Base-by-base conservation (phyloP, 1,140 invertebrate genomes). In the Dendroctonus ponderosae region DNA sequence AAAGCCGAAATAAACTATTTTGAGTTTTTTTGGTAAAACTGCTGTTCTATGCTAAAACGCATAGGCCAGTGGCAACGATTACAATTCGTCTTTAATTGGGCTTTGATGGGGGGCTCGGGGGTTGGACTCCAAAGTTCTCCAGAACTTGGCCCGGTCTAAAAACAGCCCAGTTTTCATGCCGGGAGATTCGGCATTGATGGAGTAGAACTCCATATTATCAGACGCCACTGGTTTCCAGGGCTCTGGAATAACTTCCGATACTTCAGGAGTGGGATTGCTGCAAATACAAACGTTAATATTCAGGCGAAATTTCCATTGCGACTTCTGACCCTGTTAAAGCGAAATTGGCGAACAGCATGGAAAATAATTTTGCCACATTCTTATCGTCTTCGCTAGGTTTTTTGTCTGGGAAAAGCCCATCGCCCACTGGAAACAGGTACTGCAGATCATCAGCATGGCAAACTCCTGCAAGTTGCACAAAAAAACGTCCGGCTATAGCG, bases 381-480 rank as follows among this genome's bases (percentile, higher is more conserved):
- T 80, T 71, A 70, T 87, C 85, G 15, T 79, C 72, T 8, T 78
- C 70, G 6, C 72, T 83, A 5, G 82, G 73, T 9, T 72, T 69
- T 1, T 73, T 77, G 49, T 84, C 79, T 2, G 80, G 77, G 63
- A 86, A 87, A 3, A 87, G 72, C 59, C 82, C 80, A 59, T 83
- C 80, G 0, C 79, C 80, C 40, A 90, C 84, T 0, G 88, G 88
- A 69, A 91, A 91, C 0, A 90, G 71, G 74, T 89, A 89, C 71
- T 89, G 87, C 14, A 90, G 76, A 58, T 91, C 89, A 68, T 91
- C 89, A 1, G 87, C 87, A 75, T 91, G 89, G 52, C 85, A 87
- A 0, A 89, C 86, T 38, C 89, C 84, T 82, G 56, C 6, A 71
- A 68, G 59, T 11, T 44, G 14, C 5, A 39, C 52, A 51, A 50